Conservation (phyloP, 2,888 invertebrate species). For the Diloba caeruleocephala region DNA sequence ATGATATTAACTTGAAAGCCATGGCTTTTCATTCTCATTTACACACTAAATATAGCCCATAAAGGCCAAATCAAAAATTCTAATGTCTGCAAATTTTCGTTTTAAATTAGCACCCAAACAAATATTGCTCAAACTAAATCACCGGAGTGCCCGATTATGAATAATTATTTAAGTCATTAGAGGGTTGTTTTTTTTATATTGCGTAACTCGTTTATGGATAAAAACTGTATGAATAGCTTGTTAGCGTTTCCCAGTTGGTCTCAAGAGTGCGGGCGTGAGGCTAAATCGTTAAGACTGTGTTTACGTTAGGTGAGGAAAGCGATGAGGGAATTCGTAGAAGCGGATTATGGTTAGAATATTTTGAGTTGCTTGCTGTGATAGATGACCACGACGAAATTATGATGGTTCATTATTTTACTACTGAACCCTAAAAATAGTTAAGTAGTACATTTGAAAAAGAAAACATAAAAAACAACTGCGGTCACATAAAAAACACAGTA, state of each 20-base stretch:
- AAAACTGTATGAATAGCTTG: slow-evolving; percentile 82
- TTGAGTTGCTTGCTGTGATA: too few relatives aligned
- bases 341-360: not conserved
- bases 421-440: not conserved
- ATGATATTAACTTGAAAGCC: too few relatives aligned
- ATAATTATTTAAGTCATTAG: slow-evolving; percentile 76
- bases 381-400: too few relatives aligned
- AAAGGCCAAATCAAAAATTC: slow-evolving; percentile 49
- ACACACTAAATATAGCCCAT: slow-evolving; percentile 16
- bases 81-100: slow-evolving; percentile 49
- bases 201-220: slow-evolving; percentile 76
- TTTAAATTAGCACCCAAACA: slow-evolving; percentile 61
- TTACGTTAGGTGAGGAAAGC: slow-evolving; percentile 43
- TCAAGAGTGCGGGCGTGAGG: slow-evolving; percentile 71
- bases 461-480: not conserved
- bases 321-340: slow-evolving; percentile 32
- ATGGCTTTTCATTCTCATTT: too few relatives aligned
- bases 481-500: slow-evolving; percentile 9
- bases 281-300: slow-evolving; percentile 62
- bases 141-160: slow-evolving; percentile 73
- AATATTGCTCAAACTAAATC: slow-evolving; percentile 58
- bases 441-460: too few relatives aligned
- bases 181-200: slow-evolving; percentile 71
- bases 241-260: slow-evolving; percentile 79
- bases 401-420: too few relatives aligned